Evolutionary conservation across 30 jellyfish, hydroid and myxozoan species (phyloP).

Genomic region (Cassiopea andromeda): DNA sequence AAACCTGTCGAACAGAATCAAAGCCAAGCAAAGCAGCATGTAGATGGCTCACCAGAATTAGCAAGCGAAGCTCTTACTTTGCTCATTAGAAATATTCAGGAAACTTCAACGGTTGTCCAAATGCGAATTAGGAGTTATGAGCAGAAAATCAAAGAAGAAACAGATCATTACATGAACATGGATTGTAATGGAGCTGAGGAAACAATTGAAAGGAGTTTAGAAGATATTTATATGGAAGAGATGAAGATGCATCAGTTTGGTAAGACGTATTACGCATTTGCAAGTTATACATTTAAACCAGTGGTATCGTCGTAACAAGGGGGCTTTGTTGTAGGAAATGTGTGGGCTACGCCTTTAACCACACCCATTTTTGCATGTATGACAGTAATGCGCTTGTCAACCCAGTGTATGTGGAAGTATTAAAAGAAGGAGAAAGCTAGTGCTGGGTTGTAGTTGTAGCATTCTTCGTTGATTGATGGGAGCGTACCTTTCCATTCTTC

Average conservation of each 20-base stretch:
- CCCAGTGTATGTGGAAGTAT: too few species aligned
- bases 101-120: slow-evolving; percentile 69
- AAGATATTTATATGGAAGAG: slow-evolving; percentile 62
- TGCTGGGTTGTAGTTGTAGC: too few species aligned
- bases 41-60: slow-evolving; percentile 14
- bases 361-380: too few species aligned
- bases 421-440: too few species aligned
- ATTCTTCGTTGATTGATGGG: too few species aligned
- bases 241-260: slow-evolving; percentile 90
- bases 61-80: slow-evolving; percentile 70
- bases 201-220: slow-evolving; percentile 37
- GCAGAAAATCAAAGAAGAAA: slow-evolving; percentile 21
- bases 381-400: too few species aligned
- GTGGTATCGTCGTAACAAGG: too few species aligned
- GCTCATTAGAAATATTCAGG: slow-evolving; percentile 73
- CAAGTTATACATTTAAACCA: not conserved
- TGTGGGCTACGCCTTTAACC: too few species aligned
- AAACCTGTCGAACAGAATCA: not conserved
- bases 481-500: too few species aligned
- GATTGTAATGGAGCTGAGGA: not conserved
- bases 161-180: not conserved
- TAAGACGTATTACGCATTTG: not conserved
- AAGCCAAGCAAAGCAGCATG: slow-evolving; percentile 4
- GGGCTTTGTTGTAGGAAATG: too few species aligned
- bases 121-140: slow-evolving; percentile 49